phyloP scores from a whole-genome alignment of 2,888 invertebrate genomes.

The Drosophila tripunctata region DNA sequence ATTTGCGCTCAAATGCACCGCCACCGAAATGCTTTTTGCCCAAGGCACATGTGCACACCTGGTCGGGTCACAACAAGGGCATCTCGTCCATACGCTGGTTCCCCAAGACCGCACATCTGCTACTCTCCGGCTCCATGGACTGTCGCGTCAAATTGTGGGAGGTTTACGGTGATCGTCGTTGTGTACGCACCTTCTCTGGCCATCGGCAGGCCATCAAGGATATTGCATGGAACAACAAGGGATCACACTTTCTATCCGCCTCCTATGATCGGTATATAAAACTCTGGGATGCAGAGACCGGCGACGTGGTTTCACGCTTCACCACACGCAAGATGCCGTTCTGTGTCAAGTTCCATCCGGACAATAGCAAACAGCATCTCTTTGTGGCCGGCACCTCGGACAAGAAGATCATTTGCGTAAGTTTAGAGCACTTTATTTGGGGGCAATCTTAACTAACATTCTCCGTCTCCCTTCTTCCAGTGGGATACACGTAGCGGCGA shows the following conservation, averaged over 20 bases:
- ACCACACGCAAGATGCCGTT: constrained; percentile 98
- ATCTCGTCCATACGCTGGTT: constrained; percentile 98
- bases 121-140: constrained; percentile 98
- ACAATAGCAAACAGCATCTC: constrained; percentile 97
- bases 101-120: constrained; percentile 96
- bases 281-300: constrained; percentile 99
- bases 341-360: constrained; percentile 99
- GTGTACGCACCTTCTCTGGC: constrained; percentile 97
- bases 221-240: constrained; percentile 96
- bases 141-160: constrained; percentile 99
- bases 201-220: constrained; percentile 99
- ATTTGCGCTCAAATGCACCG: constrained; percentile 92
- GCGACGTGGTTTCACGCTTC: constrained; percentile 93
- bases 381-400: constrained; percentile 99
- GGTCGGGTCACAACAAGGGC: constrained; percentile 98
- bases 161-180: constrained; percentile 96
- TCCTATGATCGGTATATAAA: constrained; percentile 99
- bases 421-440: constrained; percentile 82
- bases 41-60: constrained; percentile 97
- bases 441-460: no score
- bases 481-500: constrained; percentile 98
- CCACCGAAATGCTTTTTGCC: constrained; percentile 98
- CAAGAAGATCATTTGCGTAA: constrained; percentile 99
- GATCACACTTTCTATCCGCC: constrained; percentile 96
- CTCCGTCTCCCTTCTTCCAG: no score